Evolutionary conservation across 2,888 invertebrate genomes (phyloP).

Genomic region (Watsonalla cultraria): DNA sequence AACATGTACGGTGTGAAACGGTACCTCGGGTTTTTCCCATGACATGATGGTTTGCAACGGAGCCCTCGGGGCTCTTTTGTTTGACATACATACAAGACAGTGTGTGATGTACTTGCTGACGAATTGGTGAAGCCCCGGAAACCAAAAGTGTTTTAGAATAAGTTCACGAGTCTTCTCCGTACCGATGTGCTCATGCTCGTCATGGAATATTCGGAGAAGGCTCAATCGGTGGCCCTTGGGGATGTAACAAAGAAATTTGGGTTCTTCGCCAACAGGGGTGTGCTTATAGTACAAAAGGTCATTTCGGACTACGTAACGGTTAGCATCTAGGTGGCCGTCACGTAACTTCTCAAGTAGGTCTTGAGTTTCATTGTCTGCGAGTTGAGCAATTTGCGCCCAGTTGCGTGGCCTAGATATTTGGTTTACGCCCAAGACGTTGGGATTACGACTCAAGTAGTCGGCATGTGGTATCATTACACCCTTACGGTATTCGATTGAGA

Average conservation of each 20-base stretch:
- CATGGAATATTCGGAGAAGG: slow-evolving; percentile 14
- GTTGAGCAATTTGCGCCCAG: slow-evolving; percentile 19
- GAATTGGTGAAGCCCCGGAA: background rate
- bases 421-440: background rate
- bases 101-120: slow-evolving; percentile 6
- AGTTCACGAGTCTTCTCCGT: slow-evolving; percentile 9
- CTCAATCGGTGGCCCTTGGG: slow-evolving; percentile 16
- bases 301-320: background rate
- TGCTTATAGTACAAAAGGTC: slow-evolving; percentile 3
- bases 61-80: slow-evolving; percentile 12
- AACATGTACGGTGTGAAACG: slow-evolving; percentile 15
- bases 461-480: slow-evolving; percentile 13
- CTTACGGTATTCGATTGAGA: slow-evolving; percentile 16
- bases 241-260: background rate
- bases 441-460: slow-evolving; percentile 14
- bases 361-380: slow-evolving; percentile 19
- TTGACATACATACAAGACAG: slow-evolving; percentile 9
- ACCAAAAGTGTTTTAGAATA: slow-evolving; percentile 13
- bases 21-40: slow-evolving; percentile 12
- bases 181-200: slow-evolving; percentile 10
- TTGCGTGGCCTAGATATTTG: slow-evolving; percentile 11
- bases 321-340: slow-evolving; percentile 5
- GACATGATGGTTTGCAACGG: slow-evolving; percentile 10
- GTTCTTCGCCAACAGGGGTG: background rate
- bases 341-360: slow-evolving; percentile 14